Base-by-base conservation (phyloP, 2,113 vertebrate genomes). In the Gallinago jamesoni region DNA sequence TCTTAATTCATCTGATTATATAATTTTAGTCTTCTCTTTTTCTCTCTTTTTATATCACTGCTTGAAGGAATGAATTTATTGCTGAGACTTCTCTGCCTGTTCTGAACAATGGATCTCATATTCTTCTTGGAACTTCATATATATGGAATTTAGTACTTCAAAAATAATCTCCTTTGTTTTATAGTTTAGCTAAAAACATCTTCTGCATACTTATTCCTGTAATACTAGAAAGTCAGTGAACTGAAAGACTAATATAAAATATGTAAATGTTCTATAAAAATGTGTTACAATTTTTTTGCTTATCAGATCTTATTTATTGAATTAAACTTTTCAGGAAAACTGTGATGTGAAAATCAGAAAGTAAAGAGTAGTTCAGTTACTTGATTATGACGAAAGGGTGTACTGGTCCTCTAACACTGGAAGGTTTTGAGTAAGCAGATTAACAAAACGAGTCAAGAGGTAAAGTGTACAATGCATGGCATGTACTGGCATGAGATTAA, bases 1-100 rank as follows among this genome's bases (percentile, higher is more conserved):
- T 72, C 81, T 96, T 97, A 97, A 97, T 92, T 98, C 84, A 97
- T 94, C 90, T 93, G 78, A 97, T 97, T 97, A 97, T 76, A 92
- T 91, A 97, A 98, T 96, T 97, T 97, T 91, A 97, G 90, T 87
- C 59, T 96, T 72, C 75, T 48, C 52, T 83, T 81, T 78, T 30
- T 92, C 50, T 90, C 93, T 97, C 86, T 91, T 96, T 96, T 96
- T 90, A 97, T 97, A 95, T 94, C 81, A 94, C 50, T 87, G 89
- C 97, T 97, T 87, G 88, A 95, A 97, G 94, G 92, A 95, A 93
- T 60, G 48, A 89, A 84, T 93, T 96, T 97, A 96, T 93, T 89
- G 87, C 52, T 95, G 60, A 78, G 45, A 82, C 86, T 93, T 95
- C 64, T 96, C 55, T 63, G 92, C 77, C 94, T 76, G 35, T 83